Percentiles rank a stretch among this genome's conserved stretches.
phyloP scores from a whole-genome alignment of 2,797 vertebrate species.

The Sebastes cheni region DNA sequence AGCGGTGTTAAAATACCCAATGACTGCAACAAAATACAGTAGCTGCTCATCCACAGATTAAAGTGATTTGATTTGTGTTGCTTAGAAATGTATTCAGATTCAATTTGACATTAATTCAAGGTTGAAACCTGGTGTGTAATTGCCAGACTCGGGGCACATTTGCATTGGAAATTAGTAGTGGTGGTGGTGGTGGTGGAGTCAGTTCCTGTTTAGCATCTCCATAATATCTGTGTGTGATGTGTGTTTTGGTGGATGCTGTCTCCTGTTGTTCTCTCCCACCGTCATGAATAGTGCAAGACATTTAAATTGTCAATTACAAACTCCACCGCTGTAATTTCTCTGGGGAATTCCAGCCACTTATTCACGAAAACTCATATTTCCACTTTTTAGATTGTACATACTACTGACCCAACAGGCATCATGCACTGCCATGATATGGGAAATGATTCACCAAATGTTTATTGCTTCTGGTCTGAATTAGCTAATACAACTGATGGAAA shows the following conservation, averaged over 20 bases:
- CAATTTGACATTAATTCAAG: slow-evolving; percentile 51
- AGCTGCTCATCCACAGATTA: neutral
- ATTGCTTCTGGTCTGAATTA: neutral
- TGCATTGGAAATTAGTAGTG: slow-evolving; percentile 37
- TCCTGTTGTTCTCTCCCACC: slow-evolving; percentile 1
- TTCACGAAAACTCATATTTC: slow-evolving; percentile 10
- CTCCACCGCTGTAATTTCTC: slow-evolving; percentile 54
- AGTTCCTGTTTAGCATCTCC: slow-evolving; percentile 2
- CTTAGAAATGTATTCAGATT: slow-evolving; percentile 37
- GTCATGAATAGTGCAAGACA: slow-evolving; percentile 44
- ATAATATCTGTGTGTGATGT: neutral
- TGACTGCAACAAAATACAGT: neutral
- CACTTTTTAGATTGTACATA: neutral
- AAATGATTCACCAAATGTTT: neutral
- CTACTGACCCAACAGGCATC: neutral
- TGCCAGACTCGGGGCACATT: slow-evolving; percentile 9
- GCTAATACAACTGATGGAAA: neutral
- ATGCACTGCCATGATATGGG: neutral
- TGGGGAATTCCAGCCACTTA: slow-evolving; percentile 33
- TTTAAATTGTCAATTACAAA: slow-evolving; percentile 71
- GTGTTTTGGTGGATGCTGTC: neutral
- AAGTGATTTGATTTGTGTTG: slow-evolving; percentile 38
- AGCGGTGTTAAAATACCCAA: neutral
- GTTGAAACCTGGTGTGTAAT: slow-evolving; percentile 46
- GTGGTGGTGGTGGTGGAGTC: neutral